Evolutionary conservation across 2,888 invertebrate genomes (phyloP).

Genomic region (Torymus texanus): DNA sequence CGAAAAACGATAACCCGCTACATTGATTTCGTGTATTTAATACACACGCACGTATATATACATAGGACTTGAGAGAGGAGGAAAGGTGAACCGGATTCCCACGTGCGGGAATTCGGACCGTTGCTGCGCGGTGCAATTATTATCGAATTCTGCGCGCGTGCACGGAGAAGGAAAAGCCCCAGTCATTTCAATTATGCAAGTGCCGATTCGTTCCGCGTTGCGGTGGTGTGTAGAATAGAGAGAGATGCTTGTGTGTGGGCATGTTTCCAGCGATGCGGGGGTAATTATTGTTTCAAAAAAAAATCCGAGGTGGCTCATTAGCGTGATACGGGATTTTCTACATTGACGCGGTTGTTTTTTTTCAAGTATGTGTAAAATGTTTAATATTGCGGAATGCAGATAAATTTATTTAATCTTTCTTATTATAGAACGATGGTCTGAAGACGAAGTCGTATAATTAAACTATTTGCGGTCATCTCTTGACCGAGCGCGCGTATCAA

Average conservation of each 20-base stretch:
- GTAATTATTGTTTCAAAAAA: background rate
- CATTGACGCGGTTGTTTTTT: too few relatives aligned
- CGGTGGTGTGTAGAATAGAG: background rate
- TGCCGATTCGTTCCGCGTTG: conserved; percentile 22
- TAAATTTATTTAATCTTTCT: too few relatives aligned
- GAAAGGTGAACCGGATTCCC: conserved; percentile 25
- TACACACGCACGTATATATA: too few relatives aligned
- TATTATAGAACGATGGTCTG: too few relatives aligned
- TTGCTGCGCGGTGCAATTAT: conserved; percentile 16
- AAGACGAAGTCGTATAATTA: too few relatives aligned
- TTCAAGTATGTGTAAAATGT: too few relatives aligned
- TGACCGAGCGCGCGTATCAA: too few relatives aligned
- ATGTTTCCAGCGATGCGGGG: background rate
- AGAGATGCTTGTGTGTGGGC: background rate
- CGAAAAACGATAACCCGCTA: conserved; percentile 14
- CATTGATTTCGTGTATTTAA: conserved; percentile 25
- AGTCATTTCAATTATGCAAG: conserved; percentile 44
- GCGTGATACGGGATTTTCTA: too few relatives aligned
- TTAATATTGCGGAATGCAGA: too few relatives aligned
- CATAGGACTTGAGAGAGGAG: background rate
- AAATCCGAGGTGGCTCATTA: too few relatives aligned
- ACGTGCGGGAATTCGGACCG: conserved; percentile 31
- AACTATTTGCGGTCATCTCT: too few relatives aligned
- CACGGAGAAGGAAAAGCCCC: background rate
- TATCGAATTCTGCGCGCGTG: conserved; percentile 17